Evolutionary conservation across 2,888 invertebrate species (phyloP).

Genomic region (Trilocha varians): DNA sequence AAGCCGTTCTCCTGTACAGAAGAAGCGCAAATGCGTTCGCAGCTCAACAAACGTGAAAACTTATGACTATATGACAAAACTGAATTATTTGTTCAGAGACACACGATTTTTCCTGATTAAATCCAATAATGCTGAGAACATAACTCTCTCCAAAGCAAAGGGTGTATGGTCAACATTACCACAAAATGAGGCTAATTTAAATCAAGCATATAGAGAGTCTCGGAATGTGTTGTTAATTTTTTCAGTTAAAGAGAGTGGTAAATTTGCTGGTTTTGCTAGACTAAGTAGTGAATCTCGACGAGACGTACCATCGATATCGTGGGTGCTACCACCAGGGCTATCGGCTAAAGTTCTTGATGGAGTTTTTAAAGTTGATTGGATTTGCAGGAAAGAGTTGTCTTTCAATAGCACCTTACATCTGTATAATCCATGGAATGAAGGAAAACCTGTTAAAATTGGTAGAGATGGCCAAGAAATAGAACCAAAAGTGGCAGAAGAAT

Average conservation of each 20-base stretch:
- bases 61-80: slow-evolving; percentile 89
- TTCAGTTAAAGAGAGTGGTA: slow-evolving; percentile 98
- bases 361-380: slow-evolving; percentile 97
- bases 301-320: slow-evolving; percentile 91
- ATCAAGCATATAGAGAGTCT: slow-evolving; percentile 93
- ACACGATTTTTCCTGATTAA: slow-evolving; percentile 97
- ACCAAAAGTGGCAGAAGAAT: slow-evolving; percentile 93
- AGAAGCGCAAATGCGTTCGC: slow-evolving; percentile 46
- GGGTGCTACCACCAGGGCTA: slow-evolving; percentile 95
- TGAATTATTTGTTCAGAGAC: slow-evolving; percentile 95
- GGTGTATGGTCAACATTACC: slow-evolving; percentile 98
- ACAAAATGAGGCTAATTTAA: slow-evolving; percentile 96
- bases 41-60: slow-evolving; percentile 71
- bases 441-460: slow-evolving; percentile 99
- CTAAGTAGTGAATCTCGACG: slow-evolving; percentile 90
- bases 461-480: slow-evolving; percentile 99
- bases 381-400: slow-evolving; percentile 93
- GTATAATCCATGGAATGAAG: slow-evolving; percentile 98
- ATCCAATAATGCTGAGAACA: slow-evolving; percentile 98
- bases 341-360: slow-evolving; percentile 95
- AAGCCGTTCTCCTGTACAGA: slow-evolving; percentile 54
- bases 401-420: slow-evolving; percentile 94
- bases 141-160: slow-evolving; percentile 93
- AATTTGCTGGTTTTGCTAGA: slow-evolving; percentile 95
- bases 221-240: slow-evolving; percentile 96